phyloP scores from a whole-genome alignment of 2,888 invertebrate genomes.

The Drosophila limbata region DNA sequence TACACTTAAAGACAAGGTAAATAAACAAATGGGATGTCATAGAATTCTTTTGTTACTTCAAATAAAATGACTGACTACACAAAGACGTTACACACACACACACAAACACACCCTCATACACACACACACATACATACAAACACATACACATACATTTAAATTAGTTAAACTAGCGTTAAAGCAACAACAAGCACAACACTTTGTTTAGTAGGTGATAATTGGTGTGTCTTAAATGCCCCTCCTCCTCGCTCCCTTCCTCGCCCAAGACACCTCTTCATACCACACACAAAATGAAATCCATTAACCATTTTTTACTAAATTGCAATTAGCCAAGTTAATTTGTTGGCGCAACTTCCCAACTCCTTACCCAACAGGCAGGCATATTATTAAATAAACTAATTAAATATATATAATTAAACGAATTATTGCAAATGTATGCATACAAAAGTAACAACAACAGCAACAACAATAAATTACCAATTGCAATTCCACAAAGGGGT shows the following conservation, averaged over 20 bases:
- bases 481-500: conserved; percentile 62
- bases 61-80: conserved; percentile 63
- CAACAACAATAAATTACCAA: conserved; percentile 65
- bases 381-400: conserved; percentile 60
- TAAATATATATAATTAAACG: conserved; percentile 35
- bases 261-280: background rate
- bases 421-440: conserved; percentile 57
- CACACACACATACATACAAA: conserved; percentile 31
- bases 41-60: conserved; percentile 35
- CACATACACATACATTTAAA: conserved; percentile 34
- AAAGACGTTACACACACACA: conserved; percentile 62
- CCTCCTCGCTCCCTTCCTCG: background rate
- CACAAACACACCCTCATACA: conserved; percentile 17
- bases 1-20: conserved; percentile 36
- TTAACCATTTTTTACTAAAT: conserved; percentile 55
- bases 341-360: conserved; percentile 13
- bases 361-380: conserved; percentile 44
- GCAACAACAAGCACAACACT: conserved; percentile 61
- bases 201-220: conserved; percentile 79
- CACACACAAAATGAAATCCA: background rate
- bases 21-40: conserved; percentile 41
- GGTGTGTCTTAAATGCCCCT: conserved; percentile 72
- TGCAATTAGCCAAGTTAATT: conserved; percentile 52
- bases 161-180: conserved; percentile 67
- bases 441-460: conserved; percentile 24